Percentiles rank a stretch among this genome's conserved stretches.
phyloP scores from a whole-genome alignment of 2,888 invertebrate species.

The Clostera curtula region DNA sequence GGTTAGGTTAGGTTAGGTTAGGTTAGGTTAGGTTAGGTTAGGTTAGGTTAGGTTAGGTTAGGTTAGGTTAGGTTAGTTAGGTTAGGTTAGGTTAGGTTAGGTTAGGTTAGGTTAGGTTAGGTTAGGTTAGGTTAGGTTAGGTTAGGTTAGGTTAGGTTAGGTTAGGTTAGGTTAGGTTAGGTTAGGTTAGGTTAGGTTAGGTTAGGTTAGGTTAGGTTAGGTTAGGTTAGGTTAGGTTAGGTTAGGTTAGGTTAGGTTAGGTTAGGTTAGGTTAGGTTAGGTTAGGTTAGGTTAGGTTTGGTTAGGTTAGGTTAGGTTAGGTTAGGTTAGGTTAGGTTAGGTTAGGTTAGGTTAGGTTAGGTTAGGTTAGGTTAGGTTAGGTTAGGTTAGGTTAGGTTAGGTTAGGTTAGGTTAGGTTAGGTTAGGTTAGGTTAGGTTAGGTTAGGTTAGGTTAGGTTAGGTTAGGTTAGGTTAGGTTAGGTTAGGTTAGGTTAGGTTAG shows the following conservation, averaged over 20 bases:
- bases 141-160: conserved; percentile 17
- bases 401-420: conserved; percentile 12
- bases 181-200: conserved; percentile 16
- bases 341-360: conserved; percentile 11
- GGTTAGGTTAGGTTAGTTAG: conserved; percentile 13
- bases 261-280: conserved; percentile 12
- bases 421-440: conserved; percentile 13
- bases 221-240: conserved; percentile 9
- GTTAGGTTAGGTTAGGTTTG: conserved; percentile 12
- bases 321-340: conserved; percentile 20
- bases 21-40: conserved; percentile 13
- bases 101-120: conserved; percentile 17
- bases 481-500: conserved; percentile 14
- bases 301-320: conserved; percentile 15
- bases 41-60: conserved; percentile 12
- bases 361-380: conserved; percentile 9
- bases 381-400: conserved; percentile 11
- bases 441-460: conserved; percentile 11
- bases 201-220: conserved; percentile 8
- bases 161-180: conserved; percentile 17
- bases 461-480: conserved; percentile 16
- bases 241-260: conserved; percentile 11
- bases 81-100: conserved; percentile 14
- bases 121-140: conserved; percentile 17
- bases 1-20: conserved; percentile 13